Conservation (phyloP, 2,113 vertebrate genomes). For the Crotalus helleri region DNA sequence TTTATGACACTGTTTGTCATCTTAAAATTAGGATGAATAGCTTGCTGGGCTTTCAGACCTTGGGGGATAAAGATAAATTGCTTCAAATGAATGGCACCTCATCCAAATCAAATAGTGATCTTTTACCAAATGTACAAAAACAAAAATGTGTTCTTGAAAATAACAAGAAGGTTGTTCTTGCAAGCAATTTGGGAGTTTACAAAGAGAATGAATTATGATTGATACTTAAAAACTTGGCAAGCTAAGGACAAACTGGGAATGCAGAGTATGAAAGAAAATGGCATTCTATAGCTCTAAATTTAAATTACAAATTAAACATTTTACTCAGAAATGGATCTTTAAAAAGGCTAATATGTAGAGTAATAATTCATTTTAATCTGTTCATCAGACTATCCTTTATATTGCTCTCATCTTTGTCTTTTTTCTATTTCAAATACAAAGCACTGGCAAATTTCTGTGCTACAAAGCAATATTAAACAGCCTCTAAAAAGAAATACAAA, state of each 20-base stretch:
- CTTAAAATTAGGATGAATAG: constrained; percentile 37
- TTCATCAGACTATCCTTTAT: background rate
- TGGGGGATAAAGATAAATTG: constrained; percentile 42
- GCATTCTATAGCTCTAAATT: background rate
- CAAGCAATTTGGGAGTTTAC: constrained; percentile 13
- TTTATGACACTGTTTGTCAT: constrained; percentile 32
- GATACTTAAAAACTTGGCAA: constrained; percentile 6
- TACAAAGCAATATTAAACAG: background rate
- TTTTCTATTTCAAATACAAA: background rate
- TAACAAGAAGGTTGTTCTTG: background rate
- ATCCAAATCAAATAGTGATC: constrained; percentile 5
- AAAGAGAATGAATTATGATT: background rate
- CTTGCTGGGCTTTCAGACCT: constrained; percentile 7
- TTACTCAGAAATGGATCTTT: background rate
- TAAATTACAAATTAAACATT: background rate
- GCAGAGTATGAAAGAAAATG: background rate
- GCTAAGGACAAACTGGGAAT: constrained; percentile 2
- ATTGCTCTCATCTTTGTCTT: background rate
- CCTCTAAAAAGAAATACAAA: background rate
- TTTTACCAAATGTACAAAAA: background rate
- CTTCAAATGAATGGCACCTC: constrained; percentile 2
- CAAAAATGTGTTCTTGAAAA: background rate
- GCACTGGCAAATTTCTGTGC: background rate
- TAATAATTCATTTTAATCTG: background rate
- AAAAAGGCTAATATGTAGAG: background rate